These are phyloP conservation scores for Sicus ferrugineus DNA, from an alignment of 2,888 invertebrate species.

Conservation along the genomic window DNA sequence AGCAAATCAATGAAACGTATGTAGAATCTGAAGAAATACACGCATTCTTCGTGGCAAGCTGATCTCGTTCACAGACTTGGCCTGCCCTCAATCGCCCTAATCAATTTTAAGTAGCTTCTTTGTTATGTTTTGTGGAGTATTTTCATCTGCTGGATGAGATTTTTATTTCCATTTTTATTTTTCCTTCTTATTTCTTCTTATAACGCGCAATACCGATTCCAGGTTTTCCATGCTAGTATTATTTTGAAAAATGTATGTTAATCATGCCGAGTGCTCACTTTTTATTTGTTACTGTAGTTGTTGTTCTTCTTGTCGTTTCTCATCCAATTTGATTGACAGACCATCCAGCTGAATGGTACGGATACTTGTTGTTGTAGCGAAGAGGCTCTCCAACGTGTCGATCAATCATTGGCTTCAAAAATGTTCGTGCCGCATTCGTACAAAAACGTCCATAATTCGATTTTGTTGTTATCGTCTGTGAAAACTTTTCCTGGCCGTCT, in stretches of 20 bases:
- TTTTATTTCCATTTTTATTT: not conserved
- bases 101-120: constrained; percentile 15
- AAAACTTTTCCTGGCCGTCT: not conserved
- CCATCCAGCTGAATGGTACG: constrained; percentile 9
- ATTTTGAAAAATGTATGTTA: constrained; percentile 2
- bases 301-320: not conserved
- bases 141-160: not conserved
- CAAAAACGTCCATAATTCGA: not conserved
- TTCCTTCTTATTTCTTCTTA: not conserved
- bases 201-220: not conserved
- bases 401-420: constrained; percentile 27
- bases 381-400: constrained; percentile 25
- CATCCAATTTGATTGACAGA: constrained; percentile 27
- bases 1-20: not conserved
- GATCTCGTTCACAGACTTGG: not conserved
- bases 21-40: not conserved
- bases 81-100: constrained; percentile 9
- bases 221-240: no score
- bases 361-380: not conserved
- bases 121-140: not conserved
- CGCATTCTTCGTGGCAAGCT: not conserved
- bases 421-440: not conserved
- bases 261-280: not conserved
- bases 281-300: not conserved
- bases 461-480: not conserved